phyloP scores from a whole-genome alignment of 1,140 invertebrate species.

The Ephestia elutella region DNA sequence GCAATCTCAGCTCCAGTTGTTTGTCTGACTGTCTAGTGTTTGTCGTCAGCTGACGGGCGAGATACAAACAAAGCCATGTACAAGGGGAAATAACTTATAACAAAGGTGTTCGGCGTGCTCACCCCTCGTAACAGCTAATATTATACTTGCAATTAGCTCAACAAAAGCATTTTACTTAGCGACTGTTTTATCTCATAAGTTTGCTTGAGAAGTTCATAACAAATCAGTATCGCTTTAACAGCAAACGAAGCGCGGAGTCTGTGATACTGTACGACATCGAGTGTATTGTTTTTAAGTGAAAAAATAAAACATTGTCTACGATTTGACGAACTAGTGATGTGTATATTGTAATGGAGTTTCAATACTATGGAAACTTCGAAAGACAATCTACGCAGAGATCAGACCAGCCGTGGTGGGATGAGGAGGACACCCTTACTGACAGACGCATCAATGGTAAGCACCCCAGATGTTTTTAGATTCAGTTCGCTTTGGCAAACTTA shows the following conservation, averaged over 20 bases:
- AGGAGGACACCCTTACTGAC: slow-evolving; percentile 62
- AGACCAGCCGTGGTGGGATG: slow-evolving; percentile 65
- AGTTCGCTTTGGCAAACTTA: no score
- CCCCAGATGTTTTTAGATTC: no score
- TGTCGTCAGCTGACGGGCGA: slow-evolving; percentile 24
- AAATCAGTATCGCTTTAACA: slow-evolving; percentile 55
- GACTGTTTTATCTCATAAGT: slow-evolving; percentile 55
- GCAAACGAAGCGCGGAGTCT: slow-evolving; percentile 41
- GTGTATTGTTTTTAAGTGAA: slow-evolving; percentile 11
- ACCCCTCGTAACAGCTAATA: slow-evolving; percentile 1
- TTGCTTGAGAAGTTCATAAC: slow-evolving; percentile 43
- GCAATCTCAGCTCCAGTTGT: neutral
- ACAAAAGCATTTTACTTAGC: slow-evolving; percentile 33
- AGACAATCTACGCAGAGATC: slow-evolving; percentile 35
- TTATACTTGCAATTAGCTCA: slow-evolving; percentile 4
- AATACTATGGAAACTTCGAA: slow-evolving; percentile 60
- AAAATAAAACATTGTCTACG: no score
- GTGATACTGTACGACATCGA: slow-evolving; percentile 17
- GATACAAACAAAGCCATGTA: slow-evolving; percentile 6
- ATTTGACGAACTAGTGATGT: neutral
- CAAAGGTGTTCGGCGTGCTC: slow-evolving; percentile 1
- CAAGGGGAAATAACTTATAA: neutral
- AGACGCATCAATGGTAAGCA: slow-evolving; percentile 56
- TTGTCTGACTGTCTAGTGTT: slow-evolving; percentile 35
- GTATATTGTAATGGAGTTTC: slow-evolving; percentile 50